A percentile compares a stretch with the other conserved stretches of the same genome.
Conservation (phyloP, 2,113 vertebrate species). For the Rhea pennata region DNA sequence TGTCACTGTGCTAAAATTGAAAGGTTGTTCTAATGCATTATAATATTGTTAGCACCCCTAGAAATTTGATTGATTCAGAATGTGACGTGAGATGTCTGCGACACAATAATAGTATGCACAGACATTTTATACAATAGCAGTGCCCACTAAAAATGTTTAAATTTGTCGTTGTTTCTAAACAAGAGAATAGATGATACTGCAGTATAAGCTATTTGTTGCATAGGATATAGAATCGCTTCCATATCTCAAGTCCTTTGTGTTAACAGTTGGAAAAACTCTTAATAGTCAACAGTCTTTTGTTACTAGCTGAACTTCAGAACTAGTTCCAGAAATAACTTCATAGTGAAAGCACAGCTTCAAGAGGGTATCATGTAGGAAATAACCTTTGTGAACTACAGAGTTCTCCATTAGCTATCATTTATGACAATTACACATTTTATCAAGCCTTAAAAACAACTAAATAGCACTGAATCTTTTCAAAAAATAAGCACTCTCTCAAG, state of each 20-base stretch:
- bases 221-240: not conserved
- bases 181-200: not conserved
- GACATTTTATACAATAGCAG: not conserved
- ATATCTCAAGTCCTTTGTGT: not conserved
- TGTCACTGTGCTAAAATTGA: not conserved
- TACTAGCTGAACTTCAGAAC: not conserved
- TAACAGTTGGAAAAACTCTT: not conserved
- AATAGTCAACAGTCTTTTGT: not conserved
- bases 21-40: not conserved
- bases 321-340: not conserved
- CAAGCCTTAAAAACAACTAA: not conserved
- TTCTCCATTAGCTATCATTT: not conserved
- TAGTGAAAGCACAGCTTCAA: not conserved
- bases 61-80: not conserved
- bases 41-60: not conserved
- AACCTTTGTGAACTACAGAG: not conserved
- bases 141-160: not conserved
- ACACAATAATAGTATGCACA: accelerated
- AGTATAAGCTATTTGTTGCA: accelerated
- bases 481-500: not conserved
- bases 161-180: not conserved
- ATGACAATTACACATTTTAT: not conserved
- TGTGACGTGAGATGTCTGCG: not conserved
- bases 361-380: not conserved
- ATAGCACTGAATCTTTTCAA: not conserved